These are phyloP conservation scores for Ptychoptera albimana DNA, from an alignment of 2,888 invertebrate species.

Conservation along the genomic window DNA sequence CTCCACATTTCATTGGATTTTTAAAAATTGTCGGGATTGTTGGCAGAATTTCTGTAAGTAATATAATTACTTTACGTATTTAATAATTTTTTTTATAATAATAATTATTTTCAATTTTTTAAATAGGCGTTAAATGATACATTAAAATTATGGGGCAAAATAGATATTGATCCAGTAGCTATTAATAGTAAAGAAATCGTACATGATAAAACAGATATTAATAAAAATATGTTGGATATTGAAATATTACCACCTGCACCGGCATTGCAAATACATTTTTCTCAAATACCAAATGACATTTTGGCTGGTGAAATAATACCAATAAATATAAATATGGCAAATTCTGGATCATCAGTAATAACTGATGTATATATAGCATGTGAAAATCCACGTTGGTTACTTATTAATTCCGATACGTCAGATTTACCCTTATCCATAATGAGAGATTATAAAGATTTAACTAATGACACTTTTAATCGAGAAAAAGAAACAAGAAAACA, in stretches of 20 bases:
- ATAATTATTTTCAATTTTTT: neutral
- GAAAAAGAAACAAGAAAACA: conserved; percentile 29
- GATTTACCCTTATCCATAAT: conserved; percentile 26
- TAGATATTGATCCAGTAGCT: conserved; percentile 25
- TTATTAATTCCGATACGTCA: conserved; percentile 21
- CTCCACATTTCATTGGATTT: conserved; percentile 56
- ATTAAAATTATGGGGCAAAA: conserved; percentile 21
- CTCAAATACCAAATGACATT: conserved; percentile 45
- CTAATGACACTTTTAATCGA: conserved; percentile 27
- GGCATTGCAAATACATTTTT: conserved; percentile 57
- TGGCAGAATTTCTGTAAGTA: conserved; percentile 20
- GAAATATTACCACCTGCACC: conserved; percentile 66
- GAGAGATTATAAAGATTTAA: conserved; percentile 23
- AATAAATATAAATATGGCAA: conserved; percentile 42
- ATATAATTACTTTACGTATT: neutral
- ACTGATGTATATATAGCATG: conserved; percentile 41
- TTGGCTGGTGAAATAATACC: conserved; percentile 54
- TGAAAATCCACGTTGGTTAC: conserved; percentile 27
- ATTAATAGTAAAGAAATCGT: conserved; percentile 11
- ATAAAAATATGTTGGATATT: conserved; percentile 55
- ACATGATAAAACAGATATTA: conserved; percentile 11
- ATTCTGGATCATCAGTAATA: conserved; percentile 44
- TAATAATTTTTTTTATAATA: neutral
- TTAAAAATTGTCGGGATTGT: conserved; percentile 58
- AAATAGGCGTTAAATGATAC: conserved; percentile 20